phyloP scores from a whole-genome alignment of 2,113 vertebrate species.

The Brachypodius melanocephalos region DNA sequence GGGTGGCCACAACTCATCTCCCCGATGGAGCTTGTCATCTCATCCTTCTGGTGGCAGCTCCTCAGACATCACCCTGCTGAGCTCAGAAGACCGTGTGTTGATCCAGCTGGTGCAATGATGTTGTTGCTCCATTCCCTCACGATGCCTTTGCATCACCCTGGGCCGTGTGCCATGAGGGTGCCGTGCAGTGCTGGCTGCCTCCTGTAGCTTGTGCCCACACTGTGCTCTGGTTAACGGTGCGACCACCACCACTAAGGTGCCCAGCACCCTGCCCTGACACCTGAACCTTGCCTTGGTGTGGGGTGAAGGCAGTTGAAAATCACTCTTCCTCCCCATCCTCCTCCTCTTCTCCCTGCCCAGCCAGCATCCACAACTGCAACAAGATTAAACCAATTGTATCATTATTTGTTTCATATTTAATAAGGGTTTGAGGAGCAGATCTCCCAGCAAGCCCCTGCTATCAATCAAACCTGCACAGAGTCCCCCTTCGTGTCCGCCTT shows the following conservation, averaged over 20 bases:
- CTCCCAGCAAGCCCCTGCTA: conserved; percentile 56
- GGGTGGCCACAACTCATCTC: not conserved
- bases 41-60: not conserved
- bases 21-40: not conserved
- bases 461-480: conserved; percentile 49
- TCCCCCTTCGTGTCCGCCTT: not conserved
- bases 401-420: conserved; percentile 66
- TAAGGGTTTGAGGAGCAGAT: conserved; percentile 55
- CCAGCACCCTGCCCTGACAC: not conserved
- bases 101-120: not conserved
- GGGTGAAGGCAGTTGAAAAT: not conserved
- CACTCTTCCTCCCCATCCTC: not conserved
- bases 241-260: not conserved
- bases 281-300: not conserved
- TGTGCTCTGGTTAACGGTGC: not conserved
- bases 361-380: not conserved
- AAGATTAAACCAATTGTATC: conserved; percentile 54
- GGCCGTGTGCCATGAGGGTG: fast-evolving
- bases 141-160: not conserved
- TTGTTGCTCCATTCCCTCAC: fast-evolving
- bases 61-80: not conserved
- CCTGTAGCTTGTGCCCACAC: not conserved
- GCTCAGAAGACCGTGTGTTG: not conserved
- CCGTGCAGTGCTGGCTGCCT: not conserved
- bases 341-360: not conserved